Percentiles rank a stretch among this genome's conserved stretches.
Evolutionary conservation across 2,797 vertebrate genomes (phyloP).

Genomic region (Darevskia nairensis): DNA sequence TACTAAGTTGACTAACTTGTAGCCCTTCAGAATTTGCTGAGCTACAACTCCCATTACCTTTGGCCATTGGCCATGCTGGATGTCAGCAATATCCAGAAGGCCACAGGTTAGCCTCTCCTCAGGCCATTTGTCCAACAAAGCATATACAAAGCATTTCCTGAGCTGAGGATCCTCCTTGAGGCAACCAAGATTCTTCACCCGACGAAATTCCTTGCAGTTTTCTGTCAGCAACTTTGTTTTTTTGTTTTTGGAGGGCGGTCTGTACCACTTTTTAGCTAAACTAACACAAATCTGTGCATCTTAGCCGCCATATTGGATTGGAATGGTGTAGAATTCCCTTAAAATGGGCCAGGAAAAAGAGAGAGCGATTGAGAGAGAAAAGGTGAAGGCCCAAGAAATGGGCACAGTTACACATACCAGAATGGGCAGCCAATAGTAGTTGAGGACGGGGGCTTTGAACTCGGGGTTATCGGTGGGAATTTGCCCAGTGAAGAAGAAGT

Average conservation of each 20-base stretch:
- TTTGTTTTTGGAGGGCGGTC: background rate
- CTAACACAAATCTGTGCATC: background rate
- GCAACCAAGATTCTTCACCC: background rate
- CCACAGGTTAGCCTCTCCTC: background rate
- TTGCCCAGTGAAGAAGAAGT: constrained; percentile 90
- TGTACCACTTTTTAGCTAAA: background rate
- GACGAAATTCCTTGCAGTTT: background rate
- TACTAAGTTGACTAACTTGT: background rate
- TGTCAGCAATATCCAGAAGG: background rate
- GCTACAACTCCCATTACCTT: background rate
- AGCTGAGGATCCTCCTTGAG: background rate
- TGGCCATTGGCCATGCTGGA: too few relatives aligned
- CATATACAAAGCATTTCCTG: too few relatives aligned
- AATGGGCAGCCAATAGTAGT: constrained; percentile 95
- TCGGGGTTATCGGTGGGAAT: constrained; percentile 76
- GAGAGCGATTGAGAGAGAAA: too few relatives aligned
- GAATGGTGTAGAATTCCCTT: background rate
- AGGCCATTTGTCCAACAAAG: background rate
- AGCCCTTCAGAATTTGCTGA: background rate
- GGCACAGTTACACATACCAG: constrained; percentile 78
- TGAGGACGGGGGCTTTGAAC: constrained; percentile 80
- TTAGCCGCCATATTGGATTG: background rate
- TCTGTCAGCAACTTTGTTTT: background rate
- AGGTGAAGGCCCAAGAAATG: background rate
- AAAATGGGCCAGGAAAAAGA: background rate